A percentile compares a stretch with the other conserved stretches of the same genome.
phyloP scores from a whole-genome alignment of 2,113 vertebrate species.

The Apodemus sylvaticus region DNA sequence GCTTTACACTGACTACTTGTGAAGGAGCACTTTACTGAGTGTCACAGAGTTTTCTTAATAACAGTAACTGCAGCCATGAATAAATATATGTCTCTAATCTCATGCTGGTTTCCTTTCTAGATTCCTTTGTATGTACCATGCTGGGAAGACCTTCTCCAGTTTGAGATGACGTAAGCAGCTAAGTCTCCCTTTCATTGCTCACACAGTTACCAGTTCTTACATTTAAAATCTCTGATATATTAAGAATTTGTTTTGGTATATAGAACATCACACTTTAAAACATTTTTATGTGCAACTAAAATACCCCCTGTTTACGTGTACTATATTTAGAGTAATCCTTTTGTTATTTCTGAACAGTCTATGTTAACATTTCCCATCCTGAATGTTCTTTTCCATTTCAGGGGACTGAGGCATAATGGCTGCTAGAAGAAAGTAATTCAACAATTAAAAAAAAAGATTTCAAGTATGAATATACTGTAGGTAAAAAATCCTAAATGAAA shows the following conservation, averaged over 20 bases:
- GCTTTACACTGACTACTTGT: background rate
- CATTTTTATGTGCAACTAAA: constrained; percentile 41
- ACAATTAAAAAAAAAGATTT: background rate
- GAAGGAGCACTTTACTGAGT: background rate
- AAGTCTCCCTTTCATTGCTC: background rate
- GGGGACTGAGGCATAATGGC: background rate
- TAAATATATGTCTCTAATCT: background rate
- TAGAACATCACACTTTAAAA: background rate
- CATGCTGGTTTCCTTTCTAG: background rate
- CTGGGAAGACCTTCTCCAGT: background rate
- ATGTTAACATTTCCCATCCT: background rate
- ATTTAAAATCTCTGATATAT: constrained; percentile 5
- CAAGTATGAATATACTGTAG: background rate
- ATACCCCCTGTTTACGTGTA: background rate
- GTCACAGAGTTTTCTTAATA: background rate
- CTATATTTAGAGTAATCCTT: constrained; percentile 26
- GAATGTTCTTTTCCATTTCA: background rate
- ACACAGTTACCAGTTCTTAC: background rate
- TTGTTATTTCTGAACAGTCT: constrained; percentile 43
- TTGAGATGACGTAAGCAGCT: background rate
- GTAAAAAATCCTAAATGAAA: constrained; percentile 2
- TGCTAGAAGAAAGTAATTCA: background rate
- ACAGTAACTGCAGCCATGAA: background rate
- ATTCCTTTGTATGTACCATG: background rate
- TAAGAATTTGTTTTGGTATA: constrained; percentile 13